These are phyloP conservation scores for Pollenia labialis DNA, from an alignment of 2,888 invertebrate species.

Conservation along the genomic window DNA sequence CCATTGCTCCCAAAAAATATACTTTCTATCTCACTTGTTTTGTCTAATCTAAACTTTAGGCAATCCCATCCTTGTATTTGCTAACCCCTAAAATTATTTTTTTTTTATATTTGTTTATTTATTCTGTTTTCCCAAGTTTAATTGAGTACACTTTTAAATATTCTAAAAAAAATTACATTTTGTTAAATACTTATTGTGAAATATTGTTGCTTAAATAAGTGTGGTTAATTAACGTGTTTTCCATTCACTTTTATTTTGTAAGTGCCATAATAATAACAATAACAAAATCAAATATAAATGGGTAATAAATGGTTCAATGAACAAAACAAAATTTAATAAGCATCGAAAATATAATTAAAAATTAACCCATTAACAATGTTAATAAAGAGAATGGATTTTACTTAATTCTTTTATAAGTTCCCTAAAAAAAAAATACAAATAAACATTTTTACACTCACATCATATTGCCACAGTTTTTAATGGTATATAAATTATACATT, in stretches of 20 bases:
- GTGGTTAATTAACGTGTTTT: constrained; percentile 41
- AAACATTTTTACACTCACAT: background rate
- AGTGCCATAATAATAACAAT: constrained; percentile 7
- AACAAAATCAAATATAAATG: background rate
- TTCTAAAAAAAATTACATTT: background rate
- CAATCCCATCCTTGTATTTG: no score
- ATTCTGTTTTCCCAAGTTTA: background rate
- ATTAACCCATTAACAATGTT: constrained; percentile 1
- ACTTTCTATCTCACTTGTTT: no score
- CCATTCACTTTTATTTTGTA: constrained; percentile 53
- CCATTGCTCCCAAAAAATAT: no score
- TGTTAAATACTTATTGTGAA: constrained; percentile 31
- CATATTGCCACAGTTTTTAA: background rate
- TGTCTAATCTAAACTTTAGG: no score
- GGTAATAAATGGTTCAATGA: constrained; percentile 35
- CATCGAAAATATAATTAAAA: background rate
- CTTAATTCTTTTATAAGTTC: no score
- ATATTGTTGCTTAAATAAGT: constrained; percentile 17
- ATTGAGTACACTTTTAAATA: background rate
- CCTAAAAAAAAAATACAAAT: no score
- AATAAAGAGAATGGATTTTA: background rate
- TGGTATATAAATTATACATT: background rate
- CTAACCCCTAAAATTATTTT: no score
- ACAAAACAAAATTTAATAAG: constrained; percentile 9
- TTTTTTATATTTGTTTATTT: background rate